Evolutionary conservation across 2,888 invertebrate genomes (phyloP).

Genomic region (Diarsia rubi): DNA sequence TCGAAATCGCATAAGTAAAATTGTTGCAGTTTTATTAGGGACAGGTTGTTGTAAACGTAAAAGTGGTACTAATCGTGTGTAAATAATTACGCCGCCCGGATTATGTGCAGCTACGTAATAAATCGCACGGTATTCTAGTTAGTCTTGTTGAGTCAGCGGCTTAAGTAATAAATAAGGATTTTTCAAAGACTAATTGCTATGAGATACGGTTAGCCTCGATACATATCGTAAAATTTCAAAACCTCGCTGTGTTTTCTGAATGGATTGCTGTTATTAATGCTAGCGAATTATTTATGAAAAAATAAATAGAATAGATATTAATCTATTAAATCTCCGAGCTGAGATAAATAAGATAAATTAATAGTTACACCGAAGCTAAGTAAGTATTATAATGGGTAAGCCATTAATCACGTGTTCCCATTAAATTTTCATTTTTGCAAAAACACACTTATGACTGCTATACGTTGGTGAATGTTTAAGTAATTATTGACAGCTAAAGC

Average conservation of each 20-base stretch:
- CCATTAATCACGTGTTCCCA: conserved; percentile 47
- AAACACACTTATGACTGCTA: conserved; percentile 42
- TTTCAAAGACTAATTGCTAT: conserved; percentile 54
- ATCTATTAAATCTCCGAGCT: conserved; percentile 40
- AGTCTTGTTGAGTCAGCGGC: conserved; percentile 54
- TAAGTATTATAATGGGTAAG: conserved; percentile 38
- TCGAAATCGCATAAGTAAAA: conserved; percentile 76
- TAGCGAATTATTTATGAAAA: conserved; percentile 38
- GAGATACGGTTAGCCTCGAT: conserved; percentile 56
- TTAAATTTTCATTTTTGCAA: conserved; percentile 56
- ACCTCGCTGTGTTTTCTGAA: conserved; percentile 23
- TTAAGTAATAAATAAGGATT: conserved; percentile 62
- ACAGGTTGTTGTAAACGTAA: conserved; percentile 71
- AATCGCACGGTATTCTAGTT: conserved; percentile 62
- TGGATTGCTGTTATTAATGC: conserved; percentile 44
- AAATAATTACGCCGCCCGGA: conserved; percentile 64
- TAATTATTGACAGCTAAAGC: conserved; percentile 58
- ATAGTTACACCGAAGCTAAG: conserved; percentile 47
- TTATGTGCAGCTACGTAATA: conserved; percentile 64
- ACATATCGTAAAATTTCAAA: conserved; percentile 45
- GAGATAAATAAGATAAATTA: conserved; percentile 47
- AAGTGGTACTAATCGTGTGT: conserved; percentile 71
- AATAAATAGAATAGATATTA: conserved; percentile 47
- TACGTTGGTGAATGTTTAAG: conserved; percentile 20
- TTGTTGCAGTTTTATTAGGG: conserved; percentile 75